Conservation (phyloP, 2,797 vertebrate species). For the Pangasius mekongensis region DNA sequence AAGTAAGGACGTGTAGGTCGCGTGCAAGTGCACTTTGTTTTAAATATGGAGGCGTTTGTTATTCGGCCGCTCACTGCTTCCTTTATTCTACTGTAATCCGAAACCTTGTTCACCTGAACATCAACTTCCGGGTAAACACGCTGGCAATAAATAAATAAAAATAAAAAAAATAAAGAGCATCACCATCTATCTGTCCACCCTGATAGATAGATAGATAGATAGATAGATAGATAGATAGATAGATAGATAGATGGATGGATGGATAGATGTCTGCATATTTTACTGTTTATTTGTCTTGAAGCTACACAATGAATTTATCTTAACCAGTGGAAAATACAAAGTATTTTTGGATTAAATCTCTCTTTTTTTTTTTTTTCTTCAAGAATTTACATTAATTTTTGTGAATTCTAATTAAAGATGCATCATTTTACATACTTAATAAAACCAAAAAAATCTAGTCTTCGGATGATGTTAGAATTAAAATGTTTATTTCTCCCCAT, state of each 20-base stretch:
- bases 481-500: no score
- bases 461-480: background rate
- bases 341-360: background rate
- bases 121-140: background rate
- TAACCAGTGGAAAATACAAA: background rate
- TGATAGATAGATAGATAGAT: background rate
- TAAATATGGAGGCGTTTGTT: background rate
- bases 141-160: background rate
- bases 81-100: background rate
- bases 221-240: background rate
- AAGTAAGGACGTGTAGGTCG: background rate
- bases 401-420: background rate
- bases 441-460: background rate
- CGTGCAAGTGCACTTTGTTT: conserved; percentile 3
- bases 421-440: background rate
- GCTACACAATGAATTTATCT: background rate
- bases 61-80: background rate
- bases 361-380: background rate
- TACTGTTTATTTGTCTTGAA: background rate
- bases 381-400: no score
- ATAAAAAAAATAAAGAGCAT: background rate
- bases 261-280: background rate
- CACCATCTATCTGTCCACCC: background rate
- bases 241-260: background rate
- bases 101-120: background rate